phyloP scores from a whole-genome alignment of 2,113 vertebrate genomes.

The Scolopax mira region DNA sequence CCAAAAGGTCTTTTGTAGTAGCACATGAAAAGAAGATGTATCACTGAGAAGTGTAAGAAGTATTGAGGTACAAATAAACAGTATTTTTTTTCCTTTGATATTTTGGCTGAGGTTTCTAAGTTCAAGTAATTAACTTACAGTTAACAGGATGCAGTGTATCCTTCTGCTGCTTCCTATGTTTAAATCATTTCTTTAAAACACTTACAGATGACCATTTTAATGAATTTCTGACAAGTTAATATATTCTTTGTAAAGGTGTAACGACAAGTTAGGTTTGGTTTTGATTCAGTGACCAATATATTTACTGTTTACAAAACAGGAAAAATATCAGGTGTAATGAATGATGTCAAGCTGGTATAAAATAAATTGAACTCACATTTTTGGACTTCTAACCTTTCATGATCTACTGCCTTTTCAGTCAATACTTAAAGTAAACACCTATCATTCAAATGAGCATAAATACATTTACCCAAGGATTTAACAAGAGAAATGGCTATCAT shows the following conservation, averaged over 20 bases:
- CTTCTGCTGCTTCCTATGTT: background rate
- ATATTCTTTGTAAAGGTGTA: background rate
- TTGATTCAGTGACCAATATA: background rate
- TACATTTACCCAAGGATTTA: background rate
- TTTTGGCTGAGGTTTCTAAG: background rate
- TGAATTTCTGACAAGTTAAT: background rate
- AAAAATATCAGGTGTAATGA: background rate
- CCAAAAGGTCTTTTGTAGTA: background rate
- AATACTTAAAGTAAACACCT: background rate
- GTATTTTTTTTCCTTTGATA: background rate
- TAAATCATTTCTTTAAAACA: conserved; percentile 5
- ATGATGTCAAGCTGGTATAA: background rate
- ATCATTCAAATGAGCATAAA: background rate
- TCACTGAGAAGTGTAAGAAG: background rate
- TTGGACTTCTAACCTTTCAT: background rate
- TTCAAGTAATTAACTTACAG: background rate
- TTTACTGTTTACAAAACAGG: background rate
- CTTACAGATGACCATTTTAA: background rate
- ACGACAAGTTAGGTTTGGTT: background rate
- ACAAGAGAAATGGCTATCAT: background rate
- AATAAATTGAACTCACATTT: background rate
- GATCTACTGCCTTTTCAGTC: background rate
- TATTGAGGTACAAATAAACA: background rate
- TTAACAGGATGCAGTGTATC: no score
- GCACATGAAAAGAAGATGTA: background rate